Percentiles rank a stretch among this genome's conserved stretches.
phyloP scores from a whole-genome alignment of 2,113 vertebrate species.

The Thymallus thymallus region DNA sequence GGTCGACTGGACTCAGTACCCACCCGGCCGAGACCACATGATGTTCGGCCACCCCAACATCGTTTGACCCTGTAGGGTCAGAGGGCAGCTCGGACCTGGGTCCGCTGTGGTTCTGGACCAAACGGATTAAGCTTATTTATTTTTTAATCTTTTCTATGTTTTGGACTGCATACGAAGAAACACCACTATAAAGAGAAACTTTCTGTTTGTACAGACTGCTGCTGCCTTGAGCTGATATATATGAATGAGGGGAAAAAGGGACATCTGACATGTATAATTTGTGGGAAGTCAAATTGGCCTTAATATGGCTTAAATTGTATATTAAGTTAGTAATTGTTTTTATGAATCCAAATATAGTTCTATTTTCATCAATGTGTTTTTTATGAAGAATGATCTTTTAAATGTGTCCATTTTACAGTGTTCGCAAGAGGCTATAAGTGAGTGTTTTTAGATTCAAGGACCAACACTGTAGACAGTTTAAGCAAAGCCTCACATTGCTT shows the following conservation, averaged over 20 bases:
- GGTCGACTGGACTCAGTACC: conserved; percentile 88
- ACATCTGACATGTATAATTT: conserved; percentile 19
- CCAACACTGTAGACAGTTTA: conserved; percentile 37
- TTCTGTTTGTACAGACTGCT: conserved; percentile 51
- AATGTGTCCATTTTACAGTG: conserved; percentile 48
- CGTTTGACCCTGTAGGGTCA: conserved; percentile 72
- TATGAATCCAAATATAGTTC: conserved; percentile 41
- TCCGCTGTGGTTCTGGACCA: conserved; percentile 48
- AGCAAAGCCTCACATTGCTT: conserved; percentile 44
- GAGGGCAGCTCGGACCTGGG: neutral
- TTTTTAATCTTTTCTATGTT: conserved; percentile 23
- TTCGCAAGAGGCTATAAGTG: conserved; percentile 62
- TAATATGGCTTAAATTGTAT: conserved; percentile 34
- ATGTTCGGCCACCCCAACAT: conserved; percentile 73
- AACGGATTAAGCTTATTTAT: conserved; percentile 50
- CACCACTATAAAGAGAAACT: neutral
- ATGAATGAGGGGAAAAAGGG: conserved; percentile 6
- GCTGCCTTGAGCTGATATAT: conserved; percentile 65
- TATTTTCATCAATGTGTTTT: conserved; percentile 44
- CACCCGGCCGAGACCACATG: conserved; percentile 66
- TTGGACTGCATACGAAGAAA: conserved; percentile 23
- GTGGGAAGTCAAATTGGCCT: neutral
- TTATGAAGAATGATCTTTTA: conserved; percentile 34
- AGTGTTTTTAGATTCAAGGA: conserved; percentile 56
- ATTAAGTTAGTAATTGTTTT: conserved; percentile 39